Conservation (phyloP, 2,797 vertebrate species). For the Pseudochaenichthys georgianus region DNA sequence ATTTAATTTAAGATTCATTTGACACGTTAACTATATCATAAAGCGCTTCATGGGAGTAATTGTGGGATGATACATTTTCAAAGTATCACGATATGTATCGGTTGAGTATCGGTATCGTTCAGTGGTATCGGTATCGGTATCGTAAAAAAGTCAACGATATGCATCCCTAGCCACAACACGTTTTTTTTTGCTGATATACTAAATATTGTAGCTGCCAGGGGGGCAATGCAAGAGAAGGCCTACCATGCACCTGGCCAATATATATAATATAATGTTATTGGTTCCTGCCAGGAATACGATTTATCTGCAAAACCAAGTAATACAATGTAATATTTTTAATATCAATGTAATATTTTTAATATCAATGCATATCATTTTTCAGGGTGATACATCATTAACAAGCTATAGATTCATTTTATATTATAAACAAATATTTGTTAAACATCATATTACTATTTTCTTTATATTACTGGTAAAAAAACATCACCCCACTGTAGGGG, state of each 20-base stretch:
- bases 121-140: no score
- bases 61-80: no score
- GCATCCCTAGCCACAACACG: no score
- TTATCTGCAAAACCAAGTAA: not conserved
- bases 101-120: no score
- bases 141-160: no score
- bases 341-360: not conserved
- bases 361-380: not conserved
- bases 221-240: not conserved
- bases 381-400: not conserved
- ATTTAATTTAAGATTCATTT: no score
- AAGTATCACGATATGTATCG: no score
- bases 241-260: slow-evolving; percentile 5
- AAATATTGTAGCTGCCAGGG: not conserved
- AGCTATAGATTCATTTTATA: not conserved
- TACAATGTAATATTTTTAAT: no score
- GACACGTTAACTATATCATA: no score
- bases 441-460: not conserved
- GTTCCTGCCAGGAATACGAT: not conserved
- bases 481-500: no score
- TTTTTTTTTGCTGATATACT: slow-evolving; percentile 3
- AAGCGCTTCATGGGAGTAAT: no score
- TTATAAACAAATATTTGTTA: not conserved
- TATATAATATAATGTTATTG: not conserved
- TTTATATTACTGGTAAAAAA: not conserved